Evolutionary conservation across 2,797 vertebrate species (phyloP).

Genomic region (Ptychobarbus kaznakovi): DNA sequence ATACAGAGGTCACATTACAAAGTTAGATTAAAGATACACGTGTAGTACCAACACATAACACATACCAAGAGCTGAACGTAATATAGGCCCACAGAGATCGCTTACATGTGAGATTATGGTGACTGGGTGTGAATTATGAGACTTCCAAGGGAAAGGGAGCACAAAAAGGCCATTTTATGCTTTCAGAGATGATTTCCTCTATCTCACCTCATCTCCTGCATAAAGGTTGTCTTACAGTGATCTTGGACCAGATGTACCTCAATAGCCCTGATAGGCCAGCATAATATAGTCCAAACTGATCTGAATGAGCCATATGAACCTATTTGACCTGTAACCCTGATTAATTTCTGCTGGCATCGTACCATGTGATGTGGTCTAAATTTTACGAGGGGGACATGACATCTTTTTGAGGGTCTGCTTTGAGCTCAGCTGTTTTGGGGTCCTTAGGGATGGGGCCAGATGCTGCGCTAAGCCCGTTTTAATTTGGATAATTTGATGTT

Average conservation of each 20-base stretch:
- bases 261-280: not conserved
- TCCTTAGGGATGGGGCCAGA: constrained; percentile 55
- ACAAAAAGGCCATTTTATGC: not conserved
- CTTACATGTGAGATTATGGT: not conserved
- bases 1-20: too few species aligned
- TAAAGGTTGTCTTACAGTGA: not conserved
- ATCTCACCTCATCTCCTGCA: not conserved
- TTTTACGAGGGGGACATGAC: not conserved
- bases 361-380: not conserved
- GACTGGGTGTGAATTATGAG: not conserved
- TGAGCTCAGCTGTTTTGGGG: constrained; percentile 55
- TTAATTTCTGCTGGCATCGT: not conserved
- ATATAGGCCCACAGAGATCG: too few species aligned
- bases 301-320: constrained; percentile 9
- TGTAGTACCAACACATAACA: too few species aligned
- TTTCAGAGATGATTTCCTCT: not conserved
- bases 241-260: not conserved
- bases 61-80: too few species aligned
- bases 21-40: too few species aligned
- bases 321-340: constrained; percentile 14
- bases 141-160: not conserved
- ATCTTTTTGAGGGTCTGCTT: constrained; percentile 20
- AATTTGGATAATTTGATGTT: constrained; percentile 59
- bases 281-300: not conserved
- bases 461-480: constrained; percentile 52